Conservation (phyloP, 2,797 vertebrate genomes). For the Tiaroga cobitis region DNA sequence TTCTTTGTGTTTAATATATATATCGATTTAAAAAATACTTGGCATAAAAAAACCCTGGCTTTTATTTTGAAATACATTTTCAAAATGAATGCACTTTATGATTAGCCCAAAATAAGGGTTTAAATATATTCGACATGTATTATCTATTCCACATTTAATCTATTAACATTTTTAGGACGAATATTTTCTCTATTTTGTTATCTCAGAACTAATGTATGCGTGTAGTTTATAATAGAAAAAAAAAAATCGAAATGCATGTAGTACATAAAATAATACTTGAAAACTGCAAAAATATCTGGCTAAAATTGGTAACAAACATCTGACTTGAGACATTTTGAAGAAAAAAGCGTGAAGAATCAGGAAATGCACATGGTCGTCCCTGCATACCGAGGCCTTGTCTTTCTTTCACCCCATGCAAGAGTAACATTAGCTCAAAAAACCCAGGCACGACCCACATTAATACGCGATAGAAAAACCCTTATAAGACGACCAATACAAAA, state of each 20-base stretch:
- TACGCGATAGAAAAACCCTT: not conserved
- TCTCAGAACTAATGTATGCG: not conserved
- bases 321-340: too few species aligned
- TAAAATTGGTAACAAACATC: too few species aligned
- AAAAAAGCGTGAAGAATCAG: not conserved
- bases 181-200: not conserved
- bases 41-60: too few species aligned
- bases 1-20: too few species aligned
- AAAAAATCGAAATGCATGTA: not conserved
- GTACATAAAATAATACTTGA: not conserved
- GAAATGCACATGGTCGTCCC: conserved; percentile 16
- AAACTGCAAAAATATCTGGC: not conserved
- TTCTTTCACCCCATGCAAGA: not conserved
- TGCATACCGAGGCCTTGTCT: conserved; percentile 21
- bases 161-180: too few species aligned
- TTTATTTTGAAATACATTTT: not conserved
- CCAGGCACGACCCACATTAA: not conserved
- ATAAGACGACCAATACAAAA: not conserved
- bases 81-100: not conserved
- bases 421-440: not conserved
- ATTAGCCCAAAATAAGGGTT: not conserved
- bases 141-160: not conserved
- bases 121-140: not conserved
- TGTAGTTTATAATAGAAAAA: too few species aligned
- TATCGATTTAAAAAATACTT: not conserved